A percentile compares a stretch with the other conserved stretches of the same genome.
These are phyloP conservation scores for Uropetala carovei DNA, from an alignment of 2,888 invertebrate species.

Conservation along the genomic window DNA sequence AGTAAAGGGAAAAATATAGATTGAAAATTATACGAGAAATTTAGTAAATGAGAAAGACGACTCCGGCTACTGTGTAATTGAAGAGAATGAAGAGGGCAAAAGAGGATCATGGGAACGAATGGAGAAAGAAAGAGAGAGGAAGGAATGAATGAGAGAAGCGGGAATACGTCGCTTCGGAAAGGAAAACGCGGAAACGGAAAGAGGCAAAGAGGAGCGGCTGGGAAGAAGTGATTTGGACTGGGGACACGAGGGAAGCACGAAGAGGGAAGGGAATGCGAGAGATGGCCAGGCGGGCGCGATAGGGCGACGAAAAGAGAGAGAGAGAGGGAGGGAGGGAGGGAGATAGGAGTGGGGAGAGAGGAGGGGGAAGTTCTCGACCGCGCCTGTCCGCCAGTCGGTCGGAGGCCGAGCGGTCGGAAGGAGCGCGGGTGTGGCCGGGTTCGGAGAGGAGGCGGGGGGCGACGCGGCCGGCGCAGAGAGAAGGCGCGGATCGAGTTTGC, in stretches of 20 bases:
- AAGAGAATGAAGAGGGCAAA: background rate
- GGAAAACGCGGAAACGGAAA: background rate
- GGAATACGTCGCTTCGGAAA: no score
- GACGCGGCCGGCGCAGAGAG: background rate
- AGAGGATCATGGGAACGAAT: background rate
- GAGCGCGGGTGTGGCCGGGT: background rate
- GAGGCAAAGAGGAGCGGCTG: background rate
- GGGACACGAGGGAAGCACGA: background rate
- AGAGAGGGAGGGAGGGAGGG: background rate
- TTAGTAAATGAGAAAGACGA: background rate
- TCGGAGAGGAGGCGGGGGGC: background rate
- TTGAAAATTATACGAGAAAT: no score
- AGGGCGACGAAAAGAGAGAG: background rate
- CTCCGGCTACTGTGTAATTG: no score
- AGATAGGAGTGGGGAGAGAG: background rate
- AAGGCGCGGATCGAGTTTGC: background rate
- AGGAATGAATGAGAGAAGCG: background rate
- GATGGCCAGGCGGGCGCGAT: background rate
- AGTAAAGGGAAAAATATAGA: background rate
- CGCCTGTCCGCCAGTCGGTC: constrained; percentile 41
- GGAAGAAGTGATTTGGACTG: background rate
- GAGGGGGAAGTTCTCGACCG: constrained; percentile 11
- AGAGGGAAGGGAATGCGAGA: background rate
- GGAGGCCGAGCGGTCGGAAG: background rate
- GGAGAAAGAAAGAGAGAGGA: background rate